These are phyloP conservation scores for Hirtodrosophila duncani DNA, from an alignment of 2,888 invertebrate species.

Conservation along the genomic window DNA sequence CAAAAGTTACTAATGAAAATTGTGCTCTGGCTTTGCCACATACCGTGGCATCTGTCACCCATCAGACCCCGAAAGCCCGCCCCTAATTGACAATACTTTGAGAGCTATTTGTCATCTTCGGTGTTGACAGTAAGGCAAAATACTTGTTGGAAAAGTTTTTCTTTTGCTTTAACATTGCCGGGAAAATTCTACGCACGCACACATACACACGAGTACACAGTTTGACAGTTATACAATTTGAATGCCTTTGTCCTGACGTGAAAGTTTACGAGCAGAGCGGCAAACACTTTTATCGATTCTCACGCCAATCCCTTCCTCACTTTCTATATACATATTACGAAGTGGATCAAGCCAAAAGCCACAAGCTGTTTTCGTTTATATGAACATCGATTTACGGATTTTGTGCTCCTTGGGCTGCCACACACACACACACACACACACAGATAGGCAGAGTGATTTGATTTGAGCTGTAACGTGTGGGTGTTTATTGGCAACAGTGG, in stretches of 20 bases:
- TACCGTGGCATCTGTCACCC: slow-evolving; percentile 34
- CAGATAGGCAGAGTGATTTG: slow-evolving; percentile 17
- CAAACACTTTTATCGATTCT: too few relatives aligned
- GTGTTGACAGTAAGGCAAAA: slow-evolving; percentile 9
- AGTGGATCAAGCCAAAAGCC: slow-evolving; percentile 19
- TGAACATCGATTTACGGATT: too few relatives aligned
- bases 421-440: background rate
- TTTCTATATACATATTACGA: too few relatives aligned
- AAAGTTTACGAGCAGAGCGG: too few relatives aligned
- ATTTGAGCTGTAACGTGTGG: slow-evolving; percentile 34
- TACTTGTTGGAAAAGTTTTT: slow-evolving; percentile 12
- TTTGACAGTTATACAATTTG: too few relatives aligned
- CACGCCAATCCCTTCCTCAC: too few relatives aligned
- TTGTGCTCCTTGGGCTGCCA: background rate
- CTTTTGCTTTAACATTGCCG: background rate
- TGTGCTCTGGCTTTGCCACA: slow-evolving; percentile 24
- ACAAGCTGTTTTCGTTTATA: slow-evolving; percentile 39
- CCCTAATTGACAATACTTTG: slow-evolving; percentile 18
- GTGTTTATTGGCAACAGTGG: slow-evolving; percentile 38
- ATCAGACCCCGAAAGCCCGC: background rate
- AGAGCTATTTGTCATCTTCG: slow-evolving; percentile 6
- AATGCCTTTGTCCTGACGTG: too few relatives aligned
- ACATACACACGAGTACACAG: too few relatives aligned
- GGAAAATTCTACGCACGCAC: too few relatives aligned
- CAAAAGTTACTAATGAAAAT: slow-evolving; percentile 37